Evolutionary conservation across 2,888 invertebrate species (phyloP), one percentile per base, ranked within the genome.

Genomic region (Papilio demoleus): DNA sequence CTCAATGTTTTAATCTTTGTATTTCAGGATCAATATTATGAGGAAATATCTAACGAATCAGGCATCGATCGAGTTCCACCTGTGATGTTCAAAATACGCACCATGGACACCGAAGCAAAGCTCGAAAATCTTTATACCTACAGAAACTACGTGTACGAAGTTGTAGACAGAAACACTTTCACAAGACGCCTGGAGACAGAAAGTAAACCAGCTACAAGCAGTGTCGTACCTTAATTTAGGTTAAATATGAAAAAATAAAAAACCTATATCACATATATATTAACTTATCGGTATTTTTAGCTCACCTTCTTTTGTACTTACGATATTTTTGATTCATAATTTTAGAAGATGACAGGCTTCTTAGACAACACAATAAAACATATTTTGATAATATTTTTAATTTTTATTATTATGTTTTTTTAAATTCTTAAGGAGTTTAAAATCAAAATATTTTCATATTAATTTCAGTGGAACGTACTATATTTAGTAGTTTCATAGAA

Each of bases 31-130:
- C 76, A 86, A 58, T 92, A 90, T 72, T 92, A 91, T 75, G 88
- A 79, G 0, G 82, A 77, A 0, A 72, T 92, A 0, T 80, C 92
- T 0, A 77, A 79, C 36, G 88, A 92, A 70, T 87, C 92, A 0
- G 91, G 92, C 0, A 92, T 90, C 70, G 82, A 82, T 0, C 76
- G 92, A 36, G 92, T 92, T 0, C 90, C 90, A 0, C 90, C 90
- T 0, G 92, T 92, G 0, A 81, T 92, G 82, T 87, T 81, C 73
- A 92, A 87, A 70, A 92, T 92, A 14, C 85, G 91, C 0, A 71
- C 75, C 0, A 2, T 69, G 0, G 90, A 91, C 71, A 85, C 71
- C 0, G 72, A 77, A 36, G 86, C 87, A 0, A 92, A 89, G 67
- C 40, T 88, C 0, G 84, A 87, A 0, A 85, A 87, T 70, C 74